phyloP scores from a whole-genome alignment of 1,140 invertebrate genomes.

The Conus ventricosus region DNA sequence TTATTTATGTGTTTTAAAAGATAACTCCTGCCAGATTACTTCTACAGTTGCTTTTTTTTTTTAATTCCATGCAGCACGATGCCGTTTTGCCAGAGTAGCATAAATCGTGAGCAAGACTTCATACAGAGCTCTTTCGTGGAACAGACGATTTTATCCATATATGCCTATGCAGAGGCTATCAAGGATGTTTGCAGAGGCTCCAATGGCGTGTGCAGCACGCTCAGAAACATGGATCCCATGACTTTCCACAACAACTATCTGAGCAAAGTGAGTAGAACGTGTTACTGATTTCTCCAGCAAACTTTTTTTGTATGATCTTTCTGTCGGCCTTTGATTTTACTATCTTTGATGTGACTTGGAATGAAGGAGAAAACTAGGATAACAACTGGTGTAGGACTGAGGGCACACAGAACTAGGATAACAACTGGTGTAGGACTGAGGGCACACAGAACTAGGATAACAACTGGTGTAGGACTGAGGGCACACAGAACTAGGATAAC shows the following conservation, averaged over 20 bases:
- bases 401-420: too few species aligned
- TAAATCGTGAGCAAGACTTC: background rate
- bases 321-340: too few species aligned
- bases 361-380: too few species aligned
- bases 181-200: conserved; percentile 42
- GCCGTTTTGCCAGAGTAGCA: background rate
- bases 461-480: too few species aligned
- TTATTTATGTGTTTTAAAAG: too few species aligned
- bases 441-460: too few species aligned
- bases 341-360: too few species aligned
- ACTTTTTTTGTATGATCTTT: background rate
- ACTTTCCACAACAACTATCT: conserved; percentile 46
- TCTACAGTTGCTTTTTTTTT: background rate
- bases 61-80: background rate
- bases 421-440: too few species aligned
- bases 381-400: too few species aligned
- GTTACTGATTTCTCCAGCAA: background rate
- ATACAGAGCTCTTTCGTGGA: conserved; percentile 52
- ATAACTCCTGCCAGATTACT: too few species aligned
- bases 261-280: background rate
- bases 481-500: too few species aligned
- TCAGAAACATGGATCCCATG: conserved; percentile 43
- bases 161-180: conserved; percentile 60
- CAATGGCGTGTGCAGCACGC: conserved; percentile 38
- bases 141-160: conserved; percentile 59